Base-by-base conservation (phyloP, 2,888 invertebrate genomes). In the Agrilus biguttatus region DNA sequence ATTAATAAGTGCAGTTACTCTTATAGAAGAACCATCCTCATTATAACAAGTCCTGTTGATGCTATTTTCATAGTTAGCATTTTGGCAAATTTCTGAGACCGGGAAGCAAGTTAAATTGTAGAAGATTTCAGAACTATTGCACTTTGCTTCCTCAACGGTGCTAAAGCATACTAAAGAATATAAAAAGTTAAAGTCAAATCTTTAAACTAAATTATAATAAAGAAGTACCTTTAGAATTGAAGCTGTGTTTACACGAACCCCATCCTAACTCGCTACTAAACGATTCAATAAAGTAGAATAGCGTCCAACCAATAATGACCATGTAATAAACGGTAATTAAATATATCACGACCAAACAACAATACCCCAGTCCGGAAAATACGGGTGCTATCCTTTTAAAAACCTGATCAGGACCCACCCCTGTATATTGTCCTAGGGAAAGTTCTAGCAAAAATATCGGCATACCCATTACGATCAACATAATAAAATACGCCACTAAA, bases 391-490 rank as follows among this genome's bases (percentile, higher is more conserved):
- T 73, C 3, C 75, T 63, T 34, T 64, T 61, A 55, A 78, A 81
- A 0, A 77, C 77, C 50, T 74, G 65, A 36, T 76, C 63, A 0
- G 88, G 85, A 0, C 88, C 87, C 0, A 82, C 59, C 3, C 83
- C 83, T 1, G 81, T 74, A 59, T 78, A 89, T 59, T 89, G 88
- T 2, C 88, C 89, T 14, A 88, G 66, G 36, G 80, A 78, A 33
- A 87, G 66, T 60, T 89, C 88, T 61, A 88, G 66, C 56, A 78
- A 82, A 61, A 88, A 87, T 53, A 89, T 74, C 2, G 87, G 87
- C 46, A 86, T 71, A 2, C 87, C 87, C 58, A 83, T 80, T 28
- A 79, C 66, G n/a, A 83, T 55, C 53, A 84, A 66, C 80, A 85
- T 83, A 39, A 85, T 58, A 45, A 80, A 65, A 61, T 84, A 85